A percentile compares a stretch with the other conserved stretches of the same genome.
These are phyloP conservation scores for Sinocyclocheilus maitianheensis DNA, from an alignment of 2,113 vertebrate genomes.

Conservation along the genomic window DNA sequence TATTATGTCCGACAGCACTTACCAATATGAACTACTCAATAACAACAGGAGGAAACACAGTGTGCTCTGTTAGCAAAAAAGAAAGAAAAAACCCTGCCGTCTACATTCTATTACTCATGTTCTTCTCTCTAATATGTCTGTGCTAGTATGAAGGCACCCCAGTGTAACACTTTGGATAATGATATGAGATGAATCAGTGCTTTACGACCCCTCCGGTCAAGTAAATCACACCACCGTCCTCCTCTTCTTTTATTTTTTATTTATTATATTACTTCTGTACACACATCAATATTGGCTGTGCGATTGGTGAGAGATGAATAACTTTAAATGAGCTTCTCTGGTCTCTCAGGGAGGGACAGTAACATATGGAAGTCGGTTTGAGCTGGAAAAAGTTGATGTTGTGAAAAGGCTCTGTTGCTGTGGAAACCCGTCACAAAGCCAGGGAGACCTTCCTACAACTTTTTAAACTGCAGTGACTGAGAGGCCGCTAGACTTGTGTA, in stretches of 20 bases:
- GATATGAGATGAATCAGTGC: conserved; percentile 59
- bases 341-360: not conserved
- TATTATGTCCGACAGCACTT: conserved; percentile 76
- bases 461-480: conserved; percentile 50
- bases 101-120: conserved; percentile 48
- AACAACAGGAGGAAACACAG: conserved; percentile 69
- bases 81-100: not conserved
- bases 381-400: conserved; percentile 3
- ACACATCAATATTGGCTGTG: conserved; percentile 1
- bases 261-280: conserved; percentile 33
- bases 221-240: conserved; percentile 37
- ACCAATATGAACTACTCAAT: conserved; percentile 75
- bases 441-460: conserved; percentile 7
- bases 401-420: conserved; percentile 20
- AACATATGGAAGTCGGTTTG: conserved; percentile 26
- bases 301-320: conserved; percentile 43
- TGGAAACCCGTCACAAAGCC: conserved; percentile 16
- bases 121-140: conserved; percentile 50
- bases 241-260: not conserved
- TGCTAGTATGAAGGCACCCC: conserved; percentile 48
- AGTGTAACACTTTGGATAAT: conserved; percentile 61
- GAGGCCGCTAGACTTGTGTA: not conserved
- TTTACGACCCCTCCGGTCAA: conserved; percentile 46
- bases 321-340: conserved; percentile 23
- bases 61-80: conserved; percentile 67